Conservation (phyloP, 1,140 invertebrate genomes). For the Bombus waltoni region DNA sequence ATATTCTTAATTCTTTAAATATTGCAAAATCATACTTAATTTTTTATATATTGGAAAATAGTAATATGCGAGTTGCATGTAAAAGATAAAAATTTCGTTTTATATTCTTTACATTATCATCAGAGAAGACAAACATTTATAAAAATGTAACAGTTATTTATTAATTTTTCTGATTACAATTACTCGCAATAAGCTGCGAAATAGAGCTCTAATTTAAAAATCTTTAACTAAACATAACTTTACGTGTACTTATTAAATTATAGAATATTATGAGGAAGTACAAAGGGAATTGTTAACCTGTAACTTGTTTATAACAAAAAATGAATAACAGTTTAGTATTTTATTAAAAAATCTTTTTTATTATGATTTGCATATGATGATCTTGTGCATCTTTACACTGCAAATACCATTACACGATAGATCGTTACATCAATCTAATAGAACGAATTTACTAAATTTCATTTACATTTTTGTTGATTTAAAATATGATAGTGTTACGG, state of each 20-base stretch:
- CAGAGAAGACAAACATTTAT: neutral
- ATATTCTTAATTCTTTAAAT: slow-evolving; percentile 7
- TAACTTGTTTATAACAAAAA: slow-evolving; percentile 5
- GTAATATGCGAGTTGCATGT: neutral
- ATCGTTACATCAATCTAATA: slow-evolving; percentile 56
- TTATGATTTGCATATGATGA: slow-evolving; percentile 68
- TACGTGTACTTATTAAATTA: neutral
- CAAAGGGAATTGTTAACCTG: slow-evolving; percentile 24
- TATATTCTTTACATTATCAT: neutral
- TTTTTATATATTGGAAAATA: slow-evolving; percentile 1
- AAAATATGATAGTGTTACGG: slow-evolving; percentile 48
- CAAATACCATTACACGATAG: slow-evolving; percentile 55
- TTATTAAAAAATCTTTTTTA: slow-evolving; percentile 72
- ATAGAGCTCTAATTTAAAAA: slow-evolving; percentile 52
- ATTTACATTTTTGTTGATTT: slow-evolving; percentile 51
- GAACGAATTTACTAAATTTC: slow-evolving; percentile 54
- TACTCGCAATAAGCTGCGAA: slow-evolving; percentile 24
- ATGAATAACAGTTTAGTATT: slow-evolving; percentile 25
- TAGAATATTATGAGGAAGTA: slow-evolving; percentile 22
- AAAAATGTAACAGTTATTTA: slow-evolving; percentile 40
- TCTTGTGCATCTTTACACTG: slow-evolving; percentile 69
- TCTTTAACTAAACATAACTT: no score
- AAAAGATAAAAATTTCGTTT: neutral
- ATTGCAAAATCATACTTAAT: neutral
- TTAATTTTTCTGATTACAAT: slow-evolving; percentile 9